Evolutionary conservation across 2,888 invertebrate species (phyloP).

Genomic region (Criorhina ranunculi): DNA sequence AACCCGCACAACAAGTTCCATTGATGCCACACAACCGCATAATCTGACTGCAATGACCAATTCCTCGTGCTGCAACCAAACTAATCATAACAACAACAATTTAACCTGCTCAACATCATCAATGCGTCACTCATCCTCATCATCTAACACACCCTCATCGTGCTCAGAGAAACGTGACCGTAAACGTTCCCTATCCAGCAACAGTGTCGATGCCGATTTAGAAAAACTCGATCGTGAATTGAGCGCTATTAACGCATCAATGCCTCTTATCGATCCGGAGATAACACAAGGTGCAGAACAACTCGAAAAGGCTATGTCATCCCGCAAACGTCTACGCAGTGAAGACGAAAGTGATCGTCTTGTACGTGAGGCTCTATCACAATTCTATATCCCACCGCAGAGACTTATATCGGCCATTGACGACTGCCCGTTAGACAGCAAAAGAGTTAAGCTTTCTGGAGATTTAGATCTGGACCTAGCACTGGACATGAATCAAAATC

Average conservation of each 20-base stretch:
- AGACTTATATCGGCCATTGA: conserved; percentile 89
- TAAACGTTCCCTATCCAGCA: conserved; percentile 81
- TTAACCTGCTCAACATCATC: conserved; percentile 52
- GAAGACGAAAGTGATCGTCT: conserved; percentile 88
- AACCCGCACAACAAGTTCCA: conserved; percentile 54
- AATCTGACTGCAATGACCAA: conserved; percentile 72
- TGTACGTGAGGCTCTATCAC: conserved; percentile 89
- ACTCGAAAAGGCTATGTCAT: conserved; percentile 83
- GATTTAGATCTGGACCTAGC: conserved; percentile 81
- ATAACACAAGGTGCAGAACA: conserved; percentile 84
- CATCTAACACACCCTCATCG: conserved; percentile 41
- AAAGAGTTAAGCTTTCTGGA: conserved; percentile 72
- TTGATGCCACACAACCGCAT: conserved; percentile 71
- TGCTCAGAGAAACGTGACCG: conserved; percentile 76
- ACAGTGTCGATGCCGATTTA: conserved; percentile 84
- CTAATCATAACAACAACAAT: conserved; percentile 55
- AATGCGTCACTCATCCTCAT: conserved; percentile 42
- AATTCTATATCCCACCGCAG: conserved; percentile 90
- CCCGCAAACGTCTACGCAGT: conserved; percentile 84
- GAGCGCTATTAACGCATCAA: conserved; percentile 84
- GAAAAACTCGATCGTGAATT: conserved; percentile 85
- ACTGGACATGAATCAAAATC: conserved; percentile 84
- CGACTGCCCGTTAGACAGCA: conserved; percentile 85
- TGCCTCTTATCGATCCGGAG: conserved; percentile 84
- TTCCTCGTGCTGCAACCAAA: conserved; percentile 63